Evolutionary conservation across 2,888 invertebrate genomes (phyloP), one percentile per base, ranked within the genome.

Genomic region (Parelbella ahira): DNA sequence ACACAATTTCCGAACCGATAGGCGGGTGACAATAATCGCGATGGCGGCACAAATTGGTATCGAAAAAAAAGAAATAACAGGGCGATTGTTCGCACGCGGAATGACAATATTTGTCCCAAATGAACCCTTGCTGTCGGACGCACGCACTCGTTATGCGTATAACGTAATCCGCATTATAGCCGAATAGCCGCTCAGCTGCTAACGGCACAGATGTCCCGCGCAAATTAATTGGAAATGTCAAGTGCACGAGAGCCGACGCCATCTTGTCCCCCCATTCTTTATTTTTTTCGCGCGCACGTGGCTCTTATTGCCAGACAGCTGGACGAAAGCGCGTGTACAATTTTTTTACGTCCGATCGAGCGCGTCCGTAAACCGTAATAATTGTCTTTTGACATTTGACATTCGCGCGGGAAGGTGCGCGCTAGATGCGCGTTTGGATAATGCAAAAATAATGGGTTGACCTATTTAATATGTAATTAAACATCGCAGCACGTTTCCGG

Each of bases 161-260:
- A 59, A 63, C 70, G 70, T 82, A 80, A 81, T 81, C 79, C 80
- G 65, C 71, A 70, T 71, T 70, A 68, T 57, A 57, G 57, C 68
- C 71, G 58, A 70, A 68, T 64, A 66, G 60, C 71, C 62, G 63
- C 68, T 83, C 84, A 84, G 86, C 86, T 84, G 86, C 84, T 76
- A 69, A 70, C 71, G 60, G 67, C 82, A 84, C 86, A 86, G 86
- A 86, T 84, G 84, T 81, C 73, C 78, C 75, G 76, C 66, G 79
- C 82, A 83, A 86, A 86, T 86, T 86, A 86, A 86, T 86, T 84
- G 86, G 83, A 84, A 86, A 86, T 86, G 86, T 86, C 86, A 86
- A 86, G 86, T 86, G 83, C 86, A 82, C 68, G 70, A 66, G 63
- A 53, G 55, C 56, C 51, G 48, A 49, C 72, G 82, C 82, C 84